Evolutionary conservation across 2,113 vertebrate genomes (phyloP).

Genomic region (Etheostoma spectabile): DNA sequence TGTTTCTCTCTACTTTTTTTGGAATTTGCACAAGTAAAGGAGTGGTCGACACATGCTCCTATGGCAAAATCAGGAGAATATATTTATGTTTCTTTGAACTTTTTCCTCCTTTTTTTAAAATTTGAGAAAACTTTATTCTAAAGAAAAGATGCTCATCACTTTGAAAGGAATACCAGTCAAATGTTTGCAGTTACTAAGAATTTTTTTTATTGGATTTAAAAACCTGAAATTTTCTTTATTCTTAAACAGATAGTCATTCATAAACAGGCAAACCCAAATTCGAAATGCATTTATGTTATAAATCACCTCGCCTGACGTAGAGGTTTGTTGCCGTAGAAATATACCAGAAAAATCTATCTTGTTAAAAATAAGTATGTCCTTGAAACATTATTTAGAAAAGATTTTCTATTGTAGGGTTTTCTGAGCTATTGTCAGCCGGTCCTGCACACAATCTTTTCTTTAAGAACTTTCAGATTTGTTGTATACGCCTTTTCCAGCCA

Average conservation of each 20-base stretch:
- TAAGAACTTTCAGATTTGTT: conserved; percentile 55
- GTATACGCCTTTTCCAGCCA: conserved; percentile 63
- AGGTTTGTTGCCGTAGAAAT: not conserved
- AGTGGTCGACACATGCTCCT: not conserved
- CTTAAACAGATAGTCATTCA: not conserved
- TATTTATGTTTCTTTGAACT: not conserved
- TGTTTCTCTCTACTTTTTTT: not conserved
- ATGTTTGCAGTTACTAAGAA: not conserved
- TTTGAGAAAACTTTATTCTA: not conserved
- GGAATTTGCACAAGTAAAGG: not conserved
- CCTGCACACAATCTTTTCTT: conserved; percentile 29
- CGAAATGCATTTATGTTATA: conserved; percentile 7
- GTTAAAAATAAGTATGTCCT: conserved; percentile 12
- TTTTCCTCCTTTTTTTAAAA: not conserved
- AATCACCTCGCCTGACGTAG: not conserved
- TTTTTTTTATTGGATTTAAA: not conserved
- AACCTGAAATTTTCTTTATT: not conserved
- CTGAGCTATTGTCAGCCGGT: conserved; percentile 39
- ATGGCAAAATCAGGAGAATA: not conserved
- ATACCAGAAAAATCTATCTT: conserved; percentile 1
- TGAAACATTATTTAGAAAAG: conserved; percentile 36
- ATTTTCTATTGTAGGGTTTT: not conserved
- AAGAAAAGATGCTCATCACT: not conserved
- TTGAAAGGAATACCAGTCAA: not conserved
- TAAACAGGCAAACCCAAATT: not conserved